Base-by-base conservation (phyloP, 2,113 vertebrate genomes). In the Cranoglanis bouderius region DNA sequence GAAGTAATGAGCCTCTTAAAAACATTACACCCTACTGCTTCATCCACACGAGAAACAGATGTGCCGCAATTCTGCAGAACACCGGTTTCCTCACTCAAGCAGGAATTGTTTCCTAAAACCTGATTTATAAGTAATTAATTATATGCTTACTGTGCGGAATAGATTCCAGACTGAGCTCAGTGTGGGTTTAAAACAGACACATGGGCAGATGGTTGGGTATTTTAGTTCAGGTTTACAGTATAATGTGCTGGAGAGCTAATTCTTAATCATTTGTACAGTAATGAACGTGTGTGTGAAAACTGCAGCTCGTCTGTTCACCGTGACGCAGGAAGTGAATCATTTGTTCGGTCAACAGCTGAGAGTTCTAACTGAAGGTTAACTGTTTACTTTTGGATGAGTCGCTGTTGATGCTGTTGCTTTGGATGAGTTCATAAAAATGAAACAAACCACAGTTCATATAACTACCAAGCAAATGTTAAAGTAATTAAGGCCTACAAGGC, bases 1-100 rank as follows among this genome's bases (percentile, higher is more conserved):
- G 6, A 61, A 65, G 26, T 12, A 49, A n/a, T 19, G 59, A 84
- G 24, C 40, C 59, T 65, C 6, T 29, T 10, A 65, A n/a, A 63
- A 65, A 84, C 13, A 32, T 65, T 49, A 14, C 57, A 63, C 57
- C 38, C 82, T 63, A 21, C 40, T 49, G 82, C 82, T 84, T 16
- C 57, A 29, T 29, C 38, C 35, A 63, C 21, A 46, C 6, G 29
- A 63, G 57, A 63, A 84, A 67, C 82, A 84, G 82, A 84, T 84
- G 82, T 21, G 61, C 49, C 3, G 16, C 78, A 6, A 72, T 82
- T n/a, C 65, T 21, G 3, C 46, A 87, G n/a, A 82, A 82, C 80
- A 32, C 32, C 35, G 6, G 78, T 57, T 70, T 59, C 49, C 55
- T 74, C 80, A n/a, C 78, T 43, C 65, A n/a, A 43, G 21, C 57